Percentiles rank a stretch among this genome's conserved stretches.
These are phyloP conservation scores for Eulithis testata DNA, from an alignment of 2,888 invertebrate genomes.

Conservation along the genomic window DNA sequence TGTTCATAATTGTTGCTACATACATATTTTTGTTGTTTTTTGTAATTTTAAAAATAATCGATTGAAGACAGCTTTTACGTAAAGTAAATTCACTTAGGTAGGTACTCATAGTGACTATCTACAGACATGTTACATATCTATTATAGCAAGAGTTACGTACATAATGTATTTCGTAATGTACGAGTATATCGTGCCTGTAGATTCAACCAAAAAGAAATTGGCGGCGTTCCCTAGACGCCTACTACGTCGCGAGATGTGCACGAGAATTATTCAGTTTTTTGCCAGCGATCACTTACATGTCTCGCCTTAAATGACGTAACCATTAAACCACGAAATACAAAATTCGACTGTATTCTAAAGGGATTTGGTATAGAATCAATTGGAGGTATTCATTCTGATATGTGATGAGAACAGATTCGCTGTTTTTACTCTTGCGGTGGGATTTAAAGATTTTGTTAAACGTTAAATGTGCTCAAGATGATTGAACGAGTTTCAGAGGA, in stretches of 20 bases:
- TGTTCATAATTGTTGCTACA: too few relatives aligned
- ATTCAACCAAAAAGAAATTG: constrained; percentile 72
- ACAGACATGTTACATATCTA: too few relatives aligned
- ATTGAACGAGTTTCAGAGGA: constrained; percentile 52
- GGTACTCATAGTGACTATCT: too few relatives aligned
- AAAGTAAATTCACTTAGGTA: too few relatives aligned
- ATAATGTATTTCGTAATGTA: too few relatives aligned
- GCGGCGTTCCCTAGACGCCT: constrained; percentile 70
- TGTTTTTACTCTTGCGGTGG: constrained; percentile 73
- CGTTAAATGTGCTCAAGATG: constrained; percentile 67
- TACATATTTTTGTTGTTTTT: too few relatives aligned
- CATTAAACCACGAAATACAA: constrained; percentile 34
- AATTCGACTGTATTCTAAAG: constrained; percentile 20
- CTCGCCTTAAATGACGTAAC: constrained; percentile 54
- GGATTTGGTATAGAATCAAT: constrained; percentile 17
- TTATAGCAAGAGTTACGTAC: too few relatives aligned
- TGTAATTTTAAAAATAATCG: too few relatives aligned
- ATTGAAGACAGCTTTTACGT: too few relatives aligned
- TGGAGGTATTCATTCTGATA: constrained; percentile 37
- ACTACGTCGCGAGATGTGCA: constrained; percentile 69
- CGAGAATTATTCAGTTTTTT: constrained; percentile 75
- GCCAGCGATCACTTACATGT: constrained; percentile 54
- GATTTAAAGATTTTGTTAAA: constrained; percentile 75
- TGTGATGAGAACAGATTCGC: constrained; percentile 60
- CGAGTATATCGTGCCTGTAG: constrained; percentile 45